A percentile compares a stretch with the other conserved stretches of the same genome.
Conservation (phyloP, 2,797 vertebrate species). For the Leptodactylus fallax region DNA sequence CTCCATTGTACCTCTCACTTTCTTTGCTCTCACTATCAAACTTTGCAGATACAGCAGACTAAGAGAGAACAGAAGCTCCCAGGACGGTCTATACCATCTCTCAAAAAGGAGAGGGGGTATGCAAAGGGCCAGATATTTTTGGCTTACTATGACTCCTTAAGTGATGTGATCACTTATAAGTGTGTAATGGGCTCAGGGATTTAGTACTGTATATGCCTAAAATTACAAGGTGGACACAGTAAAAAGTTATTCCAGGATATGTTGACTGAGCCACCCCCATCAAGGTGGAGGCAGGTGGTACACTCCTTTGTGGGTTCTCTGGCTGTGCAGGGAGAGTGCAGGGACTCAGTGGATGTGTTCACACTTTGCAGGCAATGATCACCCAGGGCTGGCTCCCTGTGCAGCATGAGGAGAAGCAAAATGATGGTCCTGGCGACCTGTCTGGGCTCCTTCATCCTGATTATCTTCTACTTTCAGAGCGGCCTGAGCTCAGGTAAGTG, state of each 20-base stretch:
- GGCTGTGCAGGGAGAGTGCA: slow-evolving; percentile 21
- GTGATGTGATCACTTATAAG: neutral
- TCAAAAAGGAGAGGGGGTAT: neutral
- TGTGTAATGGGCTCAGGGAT: neutral
- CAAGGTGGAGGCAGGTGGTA: slow-evolving; percentile 26
- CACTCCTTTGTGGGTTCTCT: slow-evolving; percentile 36
- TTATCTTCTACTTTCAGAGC: slow-evolving; percentile 84
- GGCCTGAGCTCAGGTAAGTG: slow-evolving; percentile 81
- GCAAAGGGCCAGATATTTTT: neutral
- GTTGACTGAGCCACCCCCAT: neutral
- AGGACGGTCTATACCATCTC: slow-evolving; percentile 40
- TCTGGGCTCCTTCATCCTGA: slow-evolving; percentile 82
- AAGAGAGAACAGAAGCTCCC: slow-evolving; percentile 13
- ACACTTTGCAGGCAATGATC: slow-evolving; percentile 47
- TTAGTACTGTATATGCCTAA: neutral
- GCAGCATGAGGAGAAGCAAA: slow-evolving; percentile 81
- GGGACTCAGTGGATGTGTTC: slow-evolving; percentile 1
- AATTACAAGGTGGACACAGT: neutral
- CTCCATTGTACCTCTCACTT: neutral
- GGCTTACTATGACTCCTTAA: neutral
- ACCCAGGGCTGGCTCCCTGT: slow-evolving; percentile 50
- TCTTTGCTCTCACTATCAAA: slow-evolving; percentile 22
- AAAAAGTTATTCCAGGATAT: too few relatives aligned
- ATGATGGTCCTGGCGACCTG: slow-evolving; percentile 78
- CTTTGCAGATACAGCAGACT: slow-evolving; percentile 19